A percentile compares a stretch with the other conserved stretches of the same genome.
Evolutionary conservation across 1,140 invertebrate species (phyloP).

Genomic region (Pseudomyrmex gracilis): DNA sequence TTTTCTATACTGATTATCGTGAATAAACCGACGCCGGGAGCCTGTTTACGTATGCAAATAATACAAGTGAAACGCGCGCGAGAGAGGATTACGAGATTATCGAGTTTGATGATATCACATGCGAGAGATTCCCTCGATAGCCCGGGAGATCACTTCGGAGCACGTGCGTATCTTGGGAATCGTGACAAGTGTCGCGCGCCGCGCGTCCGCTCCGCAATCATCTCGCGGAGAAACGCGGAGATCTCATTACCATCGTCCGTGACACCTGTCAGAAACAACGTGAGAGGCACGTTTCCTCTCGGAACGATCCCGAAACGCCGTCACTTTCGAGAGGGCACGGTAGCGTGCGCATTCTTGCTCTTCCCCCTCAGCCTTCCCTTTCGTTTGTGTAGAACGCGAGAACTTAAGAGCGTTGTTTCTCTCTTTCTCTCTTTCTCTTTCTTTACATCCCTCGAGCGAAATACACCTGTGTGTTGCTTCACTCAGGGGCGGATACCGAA

Average conservation of each 20-base stretch:
- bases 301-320: constrained; percentile 55
- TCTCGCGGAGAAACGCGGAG: constrained; percentile 16
- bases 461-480: constrained; percentile 20
- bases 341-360: background rate
- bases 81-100: constrained; percentile 14
- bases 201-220: constrained; percentile 24
- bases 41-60: background rate
- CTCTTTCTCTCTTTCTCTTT: background rate
- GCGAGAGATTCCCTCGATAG: constrained; percentile 21
- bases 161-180: constrained; percentile 7
- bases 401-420: background rate
- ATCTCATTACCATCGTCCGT: constrained; percentile 23
- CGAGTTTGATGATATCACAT: constrained; percentile 28
- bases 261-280: constrained; percentile 36
- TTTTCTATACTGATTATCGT: background rate
- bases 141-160: background rate
- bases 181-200: constrained; percentile 21
- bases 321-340: constrained; percentile 50
- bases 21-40: background rate
- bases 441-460: constrained; percentile 19
- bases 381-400: background rate
- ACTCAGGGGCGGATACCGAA: constrained; percentile 14
- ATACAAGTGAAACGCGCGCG: background rate
- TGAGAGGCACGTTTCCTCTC: constrained; percentile 54
- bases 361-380: background rate